phyloP scores from a whole-genome alignment of 1,140 invertebrate genomes.

The Platorchestia sp. region DNA sequence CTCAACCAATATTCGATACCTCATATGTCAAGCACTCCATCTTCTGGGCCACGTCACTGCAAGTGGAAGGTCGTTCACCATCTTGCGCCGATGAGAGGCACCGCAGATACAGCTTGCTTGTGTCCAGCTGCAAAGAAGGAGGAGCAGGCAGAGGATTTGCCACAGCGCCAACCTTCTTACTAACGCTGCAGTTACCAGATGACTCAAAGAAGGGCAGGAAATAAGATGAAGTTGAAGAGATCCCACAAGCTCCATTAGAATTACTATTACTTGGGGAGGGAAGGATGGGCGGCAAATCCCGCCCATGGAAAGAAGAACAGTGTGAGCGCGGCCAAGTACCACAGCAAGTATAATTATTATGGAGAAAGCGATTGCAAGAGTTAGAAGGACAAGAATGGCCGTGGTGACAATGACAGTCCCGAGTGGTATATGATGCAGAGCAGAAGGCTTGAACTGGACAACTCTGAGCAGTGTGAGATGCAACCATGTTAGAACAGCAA shows the following conservation, averaged over 20 bases:
- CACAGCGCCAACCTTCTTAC: background rate
- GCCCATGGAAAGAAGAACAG: background rate
- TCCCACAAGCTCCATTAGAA: background rate
- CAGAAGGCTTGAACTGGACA: constrained; percentile 11
- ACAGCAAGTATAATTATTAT: background rate
- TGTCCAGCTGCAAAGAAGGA: background rate
- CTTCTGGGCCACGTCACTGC: constrained; percentile 74
- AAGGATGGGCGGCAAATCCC: background rate
- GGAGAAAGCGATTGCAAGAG: background rate
- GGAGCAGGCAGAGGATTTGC: background rate
- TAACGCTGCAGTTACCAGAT: background rate
- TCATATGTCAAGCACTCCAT: constrained; percentile 75
- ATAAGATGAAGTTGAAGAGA: background rate
- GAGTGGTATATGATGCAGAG: background rate
- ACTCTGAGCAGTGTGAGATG: background rate
- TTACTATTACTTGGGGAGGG: background rate
- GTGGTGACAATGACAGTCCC: background rate
- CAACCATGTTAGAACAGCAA: background rate
- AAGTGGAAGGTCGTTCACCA: constrained; percentile 67
- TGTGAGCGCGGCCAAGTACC: background rate
- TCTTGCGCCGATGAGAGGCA: background rate
- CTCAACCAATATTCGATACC: constrained; percentile 7
- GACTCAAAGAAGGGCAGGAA: background rate
- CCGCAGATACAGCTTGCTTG: constrained; percentile 61
- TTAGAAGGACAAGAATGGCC: constrained; percentile 8